Conservation (phyloP, 2,797 vertebrate genomes). For the Chanos chanos region DNA sequence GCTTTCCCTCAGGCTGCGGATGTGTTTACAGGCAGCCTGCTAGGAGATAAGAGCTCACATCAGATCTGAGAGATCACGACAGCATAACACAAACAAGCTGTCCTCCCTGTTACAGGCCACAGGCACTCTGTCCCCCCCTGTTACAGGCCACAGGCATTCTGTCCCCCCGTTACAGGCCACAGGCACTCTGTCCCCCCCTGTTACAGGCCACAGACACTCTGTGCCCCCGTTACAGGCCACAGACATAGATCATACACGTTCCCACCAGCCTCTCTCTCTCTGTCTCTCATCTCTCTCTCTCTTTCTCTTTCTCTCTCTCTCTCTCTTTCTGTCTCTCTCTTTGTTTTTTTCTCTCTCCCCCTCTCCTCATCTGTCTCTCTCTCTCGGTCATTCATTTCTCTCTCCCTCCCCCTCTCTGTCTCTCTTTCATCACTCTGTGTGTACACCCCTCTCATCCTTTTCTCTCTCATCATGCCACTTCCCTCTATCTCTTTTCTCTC, state of each 20-base stretch:
- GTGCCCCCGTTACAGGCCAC: no score
- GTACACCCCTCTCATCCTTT: no score
- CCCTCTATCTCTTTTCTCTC: constrained; percentile 23
- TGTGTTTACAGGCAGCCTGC: constrained; percentile 43
- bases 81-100: constrained; percentile 45
- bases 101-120: constrained; percentile 9
- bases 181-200: no score
- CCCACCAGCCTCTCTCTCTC: constrained; percentile 33
- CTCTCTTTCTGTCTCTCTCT: constrained; percentile 2
- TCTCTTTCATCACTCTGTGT: constrained; percentile 15
- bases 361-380: constrained; percentile 36
- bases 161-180: no score
- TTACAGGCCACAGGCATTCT: no score
- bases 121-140: no score
- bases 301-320: not conserved
- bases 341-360: constrained; percentile 22
- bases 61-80: constrained; percentile 42
- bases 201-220: no score
- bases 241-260: no score
- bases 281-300: constrained; percentile 21
- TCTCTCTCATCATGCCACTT: constrained; percentile 47
- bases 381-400: constrained; percentile 29
- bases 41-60: constrained; percentile 42
- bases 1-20: constrained; percentile 8
- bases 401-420: not conserved